phyloP scores from a whole-genome alignment of 2,113 vertebrate genomes.

The Rhipidura dahli region DNA sequence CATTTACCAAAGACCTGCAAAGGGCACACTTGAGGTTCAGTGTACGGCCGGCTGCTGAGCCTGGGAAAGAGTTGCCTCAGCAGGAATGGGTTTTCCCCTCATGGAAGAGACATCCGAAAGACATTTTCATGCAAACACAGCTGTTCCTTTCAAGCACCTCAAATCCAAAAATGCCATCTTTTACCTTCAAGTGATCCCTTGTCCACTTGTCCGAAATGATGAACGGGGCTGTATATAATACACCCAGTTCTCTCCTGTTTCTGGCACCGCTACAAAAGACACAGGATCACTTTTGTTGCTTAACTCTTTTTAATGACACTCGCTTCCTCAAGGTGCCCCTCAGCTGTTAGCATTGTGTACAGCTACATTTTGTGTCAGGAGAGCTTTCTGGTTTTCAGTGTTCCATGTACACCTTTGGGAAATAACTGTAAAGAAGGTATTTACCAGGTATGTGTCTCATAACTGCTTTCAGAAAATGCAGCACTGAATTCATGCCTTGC shows the following conservation, averaged over 20 bases:
- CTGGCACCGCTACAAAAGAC: not conserved
- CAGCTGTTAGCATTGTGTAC: not conserved
- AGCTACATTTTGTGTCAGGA: not conserved
- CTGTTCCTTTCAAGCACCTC: not conserved
- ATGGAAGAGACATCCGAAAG: not conserved
- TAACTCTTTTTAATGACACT: not conserved
- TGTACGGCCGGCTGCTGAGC: not conserved
- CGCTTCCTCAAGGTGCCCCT: not conserved
- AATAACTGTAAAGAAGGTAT: not conserved
- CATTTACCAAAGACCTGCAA: not conserved
- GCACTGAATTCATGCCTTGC: not conserved
- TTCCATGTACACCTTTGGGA: not conserved
- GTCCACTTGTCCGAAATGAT: not conserved
- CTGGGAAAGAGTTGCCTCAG: not conserved
- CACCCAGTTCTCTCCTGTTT: not conserved
- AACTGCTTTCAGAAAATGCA: not conserved
- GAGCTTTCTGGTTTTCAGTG: not conserved
- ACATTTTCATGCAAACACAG: not conserved
- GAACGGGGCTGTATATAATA: not conserved
- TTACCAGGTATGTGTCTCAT: not conserved
- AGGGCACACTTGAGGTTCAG: not conserved
- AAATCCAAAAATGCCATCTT: not conserved
- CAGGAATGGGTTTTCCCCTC: not conserved
- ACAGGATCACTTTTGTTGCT: accelerated
- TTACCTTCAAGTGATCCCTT: not conserved